phyloP scores from a whole-genome alignment of 2,113 vertebrate species.

The Pyxicephalus adspersus region DNA sequence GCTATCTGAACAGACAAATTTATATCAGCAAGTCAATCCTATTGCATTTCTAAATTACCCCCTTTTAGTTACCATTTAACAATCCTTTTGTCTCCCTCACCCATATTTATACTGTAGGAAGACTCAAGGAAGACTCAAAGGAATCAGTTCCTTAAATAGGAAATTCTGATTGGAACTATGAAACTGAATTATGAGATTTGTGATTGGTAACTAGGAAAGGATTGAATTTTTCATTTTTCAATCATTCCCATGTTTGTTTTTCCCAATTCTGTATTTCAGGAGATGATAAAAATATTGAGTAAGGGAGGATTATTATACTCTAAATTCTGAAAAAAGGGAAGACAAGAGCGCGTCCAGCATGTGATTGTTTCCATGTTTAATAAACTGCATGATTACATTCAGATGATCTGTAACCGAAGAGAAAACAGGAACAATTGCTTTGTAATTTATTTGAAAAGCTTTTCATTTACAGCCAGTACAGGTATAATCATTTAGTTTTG shows the following conservation, averaged over 20 bases:
- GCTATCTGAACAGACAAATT: too few species aligned
- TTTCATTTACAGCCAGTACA: conserved; percentile 22
- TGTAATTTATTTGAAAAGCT: conserved; percentile 39
- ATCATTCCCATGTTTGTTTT: background rate
- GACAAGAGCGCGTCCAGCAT: background rate
- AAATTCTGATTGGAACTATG: too few species aligned
- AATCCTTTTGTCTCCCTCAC: too few species aligned
- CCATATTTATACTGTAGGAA: too few species aligned
- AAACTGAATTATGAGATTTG: too few species aligned
- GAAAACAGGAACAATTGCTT: conserved; percentile 28
- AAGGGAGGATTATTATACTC: background rate
- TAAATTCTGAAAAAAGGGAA: background rate
- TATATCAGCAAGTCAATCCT: too few species aligned
- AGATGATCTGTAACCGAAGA: background rate
- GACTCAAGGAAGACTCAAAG: too few species aligned
- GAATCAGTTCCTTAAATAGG: too few species aligned
- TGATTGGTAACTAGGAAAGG: too few species aligned
- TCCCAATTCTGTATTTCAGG: background rate
- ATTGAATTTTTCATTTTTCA: too few species aligned
- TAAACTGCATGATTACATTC: background rate
- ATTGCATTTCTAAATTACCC: too few species aligned
- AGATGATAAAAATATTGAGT: background rate
- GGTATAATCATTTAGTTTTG: conserved; percentile 9
- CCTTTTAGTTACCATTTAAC: too few species aligned
- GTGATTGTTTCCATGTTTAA: conserved; percentile 12